Evolutionary conservation across 2,113 vertebrate species (phyloP).

Genomic region (Patagioenas fasciata): DNA sequence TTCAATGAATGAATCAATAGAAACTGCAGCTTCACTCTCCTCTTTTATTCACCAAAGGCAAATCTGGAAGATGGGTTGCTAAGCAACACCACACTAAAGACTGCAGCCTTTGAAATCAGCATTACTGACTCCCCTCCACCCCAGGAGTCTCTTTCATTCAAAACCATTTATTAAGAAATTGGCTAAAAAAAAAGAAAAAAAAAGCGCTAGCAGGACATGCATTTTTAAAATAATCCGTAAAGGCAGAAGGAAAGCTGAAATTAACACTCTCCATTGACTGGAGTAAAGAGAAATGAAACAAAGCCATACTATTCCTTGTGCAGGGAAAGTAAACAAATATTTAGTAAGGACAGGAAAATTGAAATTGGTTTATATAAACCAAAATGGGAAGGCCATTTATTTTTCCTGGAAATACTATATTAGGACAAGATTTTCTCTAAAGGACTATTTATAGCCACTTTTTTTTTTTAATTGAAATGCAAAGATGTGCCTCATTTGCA

Average conservation of each 20-base stretch:
- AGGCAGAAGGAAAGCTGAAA: constrained; percentile 11
- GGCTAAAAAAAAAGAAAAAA: neutral
- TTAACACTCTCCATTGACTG: neutral
- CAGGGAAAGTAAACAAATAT: neutral
- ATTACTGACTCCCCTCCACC: constrained; percentile 68
- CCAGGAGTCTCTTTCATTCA: constrained; percentile 59
- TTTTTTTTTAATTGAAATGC: neutral
- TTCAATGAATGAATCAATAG: constrained; percentile 68
- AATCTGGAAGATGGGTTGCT: constrained; percentile 77
- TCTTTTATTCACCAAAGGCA: constrained; percentile 66
- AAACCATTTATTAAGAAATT: constrained; percentile 49
- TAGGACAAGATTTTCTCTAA: neutral
- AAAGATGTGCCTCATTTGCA: neutral
- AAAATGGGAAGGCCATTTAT: neutral
- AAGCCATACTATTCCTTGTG: neutral
- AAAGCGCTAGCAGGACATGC: neutral
- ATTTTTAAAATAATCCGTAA: constrained; percentile 36
- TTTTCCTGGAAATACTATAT: neutral
- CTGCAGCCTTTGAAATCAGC: constrained; percentile 76
- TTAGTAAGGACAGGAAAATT: neutral
- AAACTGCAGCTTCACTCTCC: constrained; percentile 66
- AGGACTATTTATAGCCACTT: neutral
- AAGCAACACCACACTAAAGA: constrained; percentile 75
- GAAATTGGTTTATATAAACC: neutral
- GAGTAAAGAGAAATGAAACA: neutral